A percentile compares a stretch with the other conserved stretches of the same genome.
Evolutionary conservation across 2,888 invertebrate genomes (phyloP).

Genomic region (Ochropleura plecta): DNA sequence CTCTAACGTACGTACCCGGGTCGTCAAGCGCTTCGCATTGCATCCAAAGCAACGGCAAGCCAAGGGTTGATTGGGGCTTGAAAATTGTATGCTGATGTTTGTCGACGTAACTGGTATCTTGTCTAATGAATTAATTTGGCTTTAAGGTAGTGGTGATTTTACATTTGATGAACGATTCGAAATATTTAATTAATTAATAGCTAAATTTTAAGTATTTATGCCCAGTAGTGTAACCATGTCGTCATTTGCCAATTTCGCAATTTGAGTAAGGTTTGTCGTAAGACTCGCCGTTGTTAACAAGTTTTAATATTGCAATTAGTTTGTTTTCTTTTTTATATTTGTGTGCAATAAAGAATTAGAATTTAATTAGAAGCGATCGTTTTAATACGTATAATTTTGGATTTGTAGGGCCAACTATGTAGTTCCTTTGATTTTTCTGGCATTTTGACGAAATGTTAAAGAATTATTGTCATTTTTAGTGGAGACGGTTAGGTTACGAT

Average conservation of each 20-base stretch:
- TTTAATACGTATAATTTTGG: too few relatives aligned
- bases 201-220: too few relatives aligned
- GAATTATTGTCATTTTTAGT: neutral
- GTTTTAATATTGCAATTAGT: too few relatives aligned
- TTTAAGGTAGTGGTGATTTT: neutral
- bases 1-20: conserved; percentile 33
- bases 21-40: conserved; percentile 29
- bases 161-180: neutral
- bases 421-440: neutral
- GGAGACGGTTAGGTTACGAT: neutral
- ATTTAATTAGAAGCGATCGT: neutral
- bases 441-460: neutral
- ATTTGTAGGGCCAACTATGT: neutral
- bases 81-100: conserved; percentile 44
- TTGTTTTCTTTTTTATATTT: too few relatives aligned
- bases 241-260: too few relatives aligned
- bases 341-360: too few relatives aligned
- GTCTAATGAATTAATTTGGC: conserved; percentile 37
- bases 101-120: conserved; percentile 18
- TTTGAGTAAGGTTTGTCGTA: too few relatives aligned
- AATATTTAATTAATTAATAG: neutral
- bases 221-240: too few relatives aligned
- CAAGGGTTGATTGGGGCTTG: conserved; percentile 51
- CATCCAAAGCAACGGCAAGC: conserved; percentile 25
- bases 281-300: too few relatives aligned